These are phyloP conservation scores for Ibidorhyncha struthersii DNA, from an alignment of 2,113 vertebrate species.

Conservation along the genomic window DNA sequence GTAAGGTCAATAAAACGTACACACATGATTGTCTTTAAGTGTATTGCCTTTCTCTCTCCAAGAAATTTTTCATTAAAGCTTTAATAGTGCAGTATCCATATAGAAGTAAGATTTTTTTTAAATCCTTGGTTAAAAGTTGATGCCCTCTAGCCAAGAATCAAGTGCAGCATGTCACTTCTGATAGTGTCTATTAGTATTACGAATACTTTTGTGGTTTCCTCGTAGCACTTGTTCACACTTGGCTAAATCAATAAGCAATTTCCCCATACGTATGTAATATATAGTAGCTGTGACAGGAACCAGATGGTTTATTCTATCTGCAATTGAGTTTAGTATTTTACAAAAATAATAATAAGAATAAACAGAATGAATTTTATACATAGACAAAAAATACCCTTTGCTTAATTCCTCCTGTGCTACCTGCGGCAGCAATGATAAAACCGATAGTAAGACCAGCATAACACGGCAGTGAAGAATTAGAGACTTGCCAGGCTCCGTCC, in stretches of 20 bases:
- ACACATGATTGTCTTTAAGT: not conserved
- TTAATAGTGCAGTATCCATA: not conserved
- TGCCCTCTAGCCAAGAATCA: not conserved
- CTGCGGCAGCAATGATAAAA: not conserved
- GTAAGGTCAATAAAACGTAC: not conserved
- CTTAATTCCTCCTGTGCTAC: not conserved
- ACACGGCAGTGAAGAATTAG: not conserved
- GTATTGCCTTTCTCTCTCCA: not conserved
- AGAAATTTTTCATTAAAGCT: not conserved
- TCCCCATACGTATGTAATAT: not conserved
- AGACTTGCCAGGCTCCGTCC: not conserved
- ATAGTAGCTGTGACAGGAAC: slow-evolving; percentile 22
- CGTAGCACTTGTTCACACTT: slow-evolving; percentile 22
- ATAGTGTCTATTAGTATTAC: not conserved
- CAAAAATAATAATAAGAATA: not conserved
- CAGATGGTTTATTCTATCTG: slow-evolving; percentile 32
- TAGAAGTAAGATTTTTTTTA: not conserved
- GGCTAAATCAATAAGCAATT: slow-evolving; percentile 55
- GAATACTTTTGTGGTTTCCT: slow-evolving; percentile 3
- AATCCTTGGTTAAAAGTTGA: slow-evolving; percentile 5
- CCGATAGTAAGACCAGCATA: not conserved
- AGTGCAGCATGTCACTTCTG: not conserved
- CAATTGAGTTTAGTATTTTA: not conserved
- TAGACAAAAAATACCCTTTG: not conserved
- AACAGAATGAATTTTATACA: not conserved